Percentiles rank a stretch among this genome's conserved stretches.
These are phyloP conservation scores for Physocephala rufipes DNA, from an alignment of 2,888 invertebrate genomes.

Conservation along the genomic window DNA sequence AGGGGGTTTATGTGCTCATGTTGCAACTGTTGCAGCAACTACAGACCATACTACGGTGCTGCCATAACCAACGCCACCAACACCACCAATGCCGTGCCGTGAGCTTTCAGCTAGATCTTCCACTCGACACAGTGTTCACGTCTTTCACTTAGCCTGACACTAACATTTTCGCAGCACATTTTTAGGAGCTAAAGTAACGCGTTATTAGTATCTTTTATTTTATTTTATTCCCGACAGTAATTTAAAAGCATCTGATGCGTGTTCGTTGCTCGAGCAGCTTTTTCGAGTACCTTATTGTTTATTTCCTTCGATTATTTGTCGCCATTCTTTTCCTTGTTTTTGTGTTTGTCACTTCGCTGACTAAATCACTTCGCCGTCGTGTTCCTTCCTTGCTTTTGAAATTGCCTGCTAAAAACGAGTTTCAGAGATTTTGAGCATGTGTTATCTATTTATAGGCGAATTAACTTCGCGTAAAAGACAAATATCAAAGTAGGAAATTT, in stretches of 20 bases:
- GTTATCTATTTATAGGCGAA: background rate
- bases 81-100: background rate
- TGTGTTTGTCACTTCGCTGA: too few relatives aligned
- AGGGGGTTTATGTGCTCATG: background rate
- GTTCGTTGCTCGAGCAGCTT: slow-evolving; percentile 5
- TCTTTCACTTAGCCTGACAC: slow-evolving; percentile 34
- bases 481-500: too few relatives aligned
- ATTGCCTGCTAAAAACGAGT: too few relatives aligned
- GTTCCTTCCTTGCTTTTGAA: too few relatives aligned
- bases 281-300: background rate
- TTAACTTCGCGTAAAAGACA: too few relatives aligned
- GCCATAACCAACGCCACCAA: background rate
- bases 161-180: slow-evolving; percentile 19
- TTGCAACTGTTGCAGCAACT: background rate
- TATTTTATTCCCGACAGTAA: slow-evolving; percentile 4
- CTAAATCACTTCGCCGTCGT: too few relatives aligned
- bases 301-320: background rate
- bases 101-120: slow-evolving; percentile 15
- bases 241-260: slow-evolving; percentile 14
- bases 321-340: background rate
- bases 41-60: background rate
- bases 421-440: too few relatives aligned
- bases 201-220: background rate
- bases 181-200: background rate
- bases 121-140: slow-evolving; percentile 29